phyloP scores from a whole-genome alignment of 2,797 vertebrate genomes.

The Clarias fuscus region DNA sequence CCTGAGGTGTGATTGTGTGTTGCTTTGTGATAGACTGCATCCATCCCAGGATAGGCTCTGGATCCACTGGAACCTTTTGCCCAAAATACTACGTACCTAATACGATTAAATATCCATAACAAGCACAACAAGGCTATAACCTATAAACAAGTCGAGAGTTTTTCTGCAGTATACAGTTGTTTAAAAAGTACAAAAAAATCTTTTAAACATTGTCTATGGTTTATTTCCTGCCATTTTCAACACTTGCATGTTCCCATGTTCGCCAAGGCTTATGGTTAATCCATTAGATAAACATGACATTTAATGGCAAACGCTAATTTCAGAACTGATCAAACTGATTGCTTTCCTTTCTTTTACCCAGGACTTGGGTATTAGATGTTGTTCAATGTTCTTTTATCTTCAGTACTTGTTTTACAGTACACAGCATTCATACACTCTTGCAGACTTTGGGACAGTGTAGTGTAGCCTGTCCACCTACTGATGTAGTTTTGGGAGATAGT shows the following conservation, averaged over 20 bases:
- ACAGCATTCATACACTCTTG: background rate
- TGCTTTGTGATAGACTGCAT: background rate
- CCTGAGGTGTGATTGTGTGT: background rate
- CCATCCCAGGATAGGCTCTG: background rate
- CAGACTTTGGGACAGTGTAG: background rate
- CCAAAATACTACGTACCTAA: no score
- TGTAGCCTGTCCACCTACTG: background rate
- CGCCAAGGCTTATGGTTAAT: background rate
- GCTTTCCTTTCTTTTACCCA: background rate
- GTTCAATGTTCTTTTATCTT: background rate
- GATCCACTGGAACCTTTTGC: background rate
- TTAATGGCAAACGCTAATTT: background rate
- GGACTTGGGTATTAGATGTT: background rate
- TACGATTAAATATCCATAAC: background rate
- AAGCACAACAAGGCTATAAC: no score
- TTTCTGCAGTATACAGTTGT: background rate
- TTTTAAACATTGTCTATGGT: background rate
- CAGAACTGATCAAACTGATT: background rate
- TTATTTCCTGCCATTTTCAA: background rate
- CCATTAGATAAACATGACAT: background rate
- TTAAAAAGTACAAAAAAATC: background rate
- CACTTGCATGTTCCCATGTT: no score
- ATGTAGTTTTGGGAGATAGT: background rate
- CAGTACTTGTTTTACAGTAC: background rate
- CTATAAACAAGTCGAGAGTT: no score